Evolutionary conservation across 2,888 invertebrate species (phyloP).

Genomic region (Dromius quadrimaculatus): DNA sequence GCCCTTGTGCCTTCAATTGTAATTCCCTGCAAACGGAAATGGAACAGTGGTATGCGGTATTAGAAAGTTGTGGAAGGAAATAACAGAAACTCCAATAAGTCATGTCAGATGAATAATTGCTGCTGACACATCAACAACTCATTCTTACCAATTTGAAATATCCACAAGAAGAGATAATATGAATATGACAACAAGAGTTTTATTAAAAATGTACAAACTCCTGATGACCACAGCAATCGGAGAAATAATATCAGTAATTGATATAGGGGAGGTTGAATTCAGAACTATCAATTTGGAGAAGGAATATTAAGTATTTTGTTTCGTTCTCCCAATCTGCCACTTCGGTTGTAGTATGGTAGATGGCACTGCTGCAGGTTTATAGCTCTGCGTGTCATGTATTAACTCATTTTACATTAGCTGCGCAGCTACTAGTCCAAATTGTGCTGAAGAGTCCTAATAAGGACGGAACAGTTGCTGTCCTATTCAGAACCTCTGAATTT

Average conservation of each 20-base stretch:
- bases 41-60: constrained; percentile 42
- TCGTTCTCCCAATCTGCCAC: too few relatives aligned
- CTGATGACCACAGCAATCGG: too few relatives aligned
- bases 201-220: too few relatives aligned
- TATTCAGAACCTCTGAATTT: too few relatives aligned
- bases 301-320: too few relatives aligned
- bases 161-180: background rate
- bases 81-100: constrained; percentile 45
- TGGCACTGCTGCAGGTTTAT: too few relatives aligned
- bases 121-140: constrained; percentile 16
- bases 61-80: constrained; percentile 39
- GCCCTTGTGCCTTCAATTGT: constrained; percentile 30
- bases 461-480: too few relatives aligned
- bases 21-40: constrained; percentile 42
- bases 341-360: too few relatives aligned
- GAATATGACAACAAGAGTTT: background rate
- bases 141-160: background rate
- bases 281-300: background rate
- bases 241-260: background rate
- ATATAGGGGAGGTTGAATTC: background rate
- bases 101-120: constrained; percentile 50
- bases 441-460: too few relatives aligned
- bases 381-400: too few relatives aligned
- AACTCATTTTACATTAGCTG: too few relatives aligned
- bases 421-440: too few relatives aligned